Base-by-base conservation (phyloP, 2,888 invertebrate species). In the Brachypterus glaber region DNA sequence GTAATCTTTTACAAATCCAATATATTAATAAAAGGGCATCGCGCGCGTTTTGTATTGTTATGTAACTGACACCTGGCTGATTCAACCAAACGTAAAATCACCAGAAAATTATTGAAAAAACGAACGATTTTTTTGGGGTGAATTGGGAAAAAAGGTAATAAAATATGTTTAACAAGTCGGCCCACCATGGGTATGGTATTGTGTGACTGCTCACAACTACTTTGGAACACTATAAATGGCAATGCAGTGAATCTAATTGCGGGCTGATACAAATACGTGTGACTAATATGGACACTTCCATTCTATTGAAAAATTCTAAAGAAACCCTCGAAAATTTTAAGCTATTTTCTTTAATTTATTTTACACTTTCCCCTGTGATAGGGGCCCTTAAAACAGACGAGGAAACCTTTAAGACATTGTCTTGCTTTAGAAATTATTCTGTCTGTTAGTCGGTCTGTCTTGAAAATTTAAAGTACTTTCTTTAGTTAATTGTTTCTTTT, bases 91-190 rank as follows among this genome's bases (percentile, higher is more conserved):
- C 61, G 62, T 62, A 51, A 62, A 63, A 63, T 62, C 54, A 55
- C 54, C 59, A 57, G 61, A 62, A 63, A 63, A 63, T 63, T 61
- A 54, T 49, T 39, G 55, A 50, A 53, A 53, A 55, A 56, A 54
- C 40, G 47, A 47, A 43, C 43, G 32, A 44, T 48, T 45, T 50
- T 53, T 55, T 49, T 51, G 53, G 57, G 57, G 52, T 51, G 56
- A 54, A 55, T 52, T 50, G 41, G 47, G 41, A 55, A 58, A 53
- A 56, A 16, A 48, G 51, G 57, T 49, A 54, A 58, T 59, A 57
- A 60, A 57, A 58, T 56, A 52, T 55, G 52, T 49, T 49, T 48
- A 48, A 46, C 47, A 47, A 48, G 40, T 41, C 47, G 46, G 53
- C 50, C 53, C 53, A 54, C 54, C 54, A 38, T 47, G 48, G 40